A percentile compares a stretch with the other conserved stretches of the same genome.
Conservation (phyloP, 1,140 invertebrate genomes). For the Leptinotarsa defecta region DNA sequence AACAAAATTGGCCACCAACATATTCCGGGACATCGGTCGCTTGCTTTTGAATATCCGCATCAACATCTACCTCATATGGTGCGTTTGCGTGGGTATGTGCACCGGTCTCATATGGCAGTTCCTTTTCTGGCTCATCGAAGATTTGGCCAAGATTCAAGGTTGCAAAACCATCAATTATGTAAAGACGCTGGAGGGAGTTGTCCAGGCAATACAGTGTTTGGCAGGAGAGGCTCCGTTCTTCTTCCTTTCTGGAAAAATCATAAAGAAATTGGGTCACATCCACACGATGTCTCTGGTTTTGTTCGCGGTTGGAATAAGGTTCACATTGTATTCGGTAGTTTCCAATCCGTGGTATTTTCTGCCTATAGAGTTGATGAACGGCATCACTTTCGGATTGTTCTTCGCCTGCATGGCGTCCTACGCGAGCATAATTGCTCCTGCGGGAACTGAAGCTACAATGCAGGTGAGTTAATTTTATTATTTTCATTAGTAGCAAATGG, state of each 20-base stretch:
- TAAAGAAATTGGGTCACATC: slow-evolving; percentile 82
- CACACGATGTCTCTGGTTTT: slow-evolving; percentile 82
- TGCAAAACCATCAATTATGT: slow-evolving; percentile 58
- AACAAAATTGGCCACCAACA: slow-evolving; percentile 66
- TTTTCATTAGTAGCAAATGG: no score
- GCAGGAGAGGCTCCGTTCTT: slow-evolving; percentile 89
- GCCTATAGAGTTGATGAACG: slow-evolving; percentile 84
- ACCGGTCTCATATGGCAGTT: slow-evolving; percentile 90
- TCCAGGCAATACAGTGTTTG: slow-evolving; percentile 80
- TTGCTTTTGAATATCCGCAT: slow-evolving; percentile 68
- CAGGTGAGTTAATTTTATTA: slow-evolving; percentile 60
- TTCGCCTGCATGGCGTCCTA: slow-evolving; percentile 90
- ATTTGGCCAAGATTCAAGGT: slow-evolving; percentile 60
- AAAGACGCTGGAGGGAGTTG: slow-evolving; percentile 81
- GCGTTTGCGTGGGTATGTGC: slow-evolving; percentile 80
- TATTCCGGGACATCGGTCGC: slow-evolving; percentile 66
- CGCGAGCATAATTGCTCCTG: slow-evolving; percentile 82
- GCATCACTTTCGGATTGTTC: slow-evolving; percentile 85
- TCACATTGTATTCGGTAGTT: slow-evolving; percentile 81
- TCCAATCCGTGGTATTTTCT: slow-evolving; percentile 81
- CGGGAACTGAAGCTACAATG: slow-evolving; percentile 83
- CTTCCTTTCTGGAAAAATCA: slow-evolving; percentile 79
- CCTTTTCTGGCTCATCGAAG: slow-evolving; percentile 80
- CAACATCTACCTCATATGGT: slow-evolving; percentile 75
- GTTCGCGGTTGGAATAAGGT: slow-evolving; percentile 74